phyloP scores from a whole-genome alignment of 2,797 vertebrate genomes.

The Spea hammondii region DNA sequence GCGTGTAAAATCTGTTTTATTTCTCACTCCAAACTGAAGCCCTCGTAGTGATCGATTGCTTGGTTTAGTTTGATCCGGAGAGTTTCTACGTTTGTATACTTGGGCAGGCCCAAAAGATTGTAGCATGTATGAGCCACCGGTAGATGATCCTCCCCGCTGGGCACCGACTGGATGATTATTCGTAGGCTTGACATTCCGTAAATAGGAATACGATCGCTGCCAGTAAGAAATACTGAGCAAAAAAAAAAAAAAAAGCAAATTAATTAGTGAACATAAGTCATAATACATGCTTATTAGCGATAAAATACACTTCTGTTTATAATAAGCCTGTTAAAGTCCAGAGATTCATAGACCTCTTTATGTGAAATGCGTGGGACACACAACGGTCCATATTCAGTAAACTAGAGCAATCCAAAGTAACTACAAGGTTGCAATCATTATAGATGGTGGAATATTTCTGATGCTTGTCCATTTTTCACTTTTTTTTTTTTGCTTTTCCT shows the following conservation, averaged over 20 bases:
- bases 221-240: slow-evolving; percentile 87
- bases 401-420: no score
- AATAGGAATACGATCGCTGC: slow-evolving; percentile 95
- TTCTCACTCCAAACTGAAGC: slow-evolving; percentile 88
- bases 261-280: not conserved
- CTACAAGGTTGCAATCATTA: no score
- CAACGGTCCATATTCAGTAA: no score
- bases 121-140: slow-evolving; percentile 97
- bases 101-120: slow-evolving; percentile 95
- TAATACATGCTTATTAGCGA: not conserved
- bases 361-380: no score
- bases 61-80: slow-evolving; percentile 81
- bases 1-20: not conserved
- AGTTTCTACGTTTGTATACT: slow-evolving; percentile 91
- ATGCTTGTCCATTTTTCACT: no score
- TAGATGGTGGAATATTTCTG: no score
- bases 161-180: slow-evolving; percentile 89
- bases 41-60: slow-evolving; percentile 94
- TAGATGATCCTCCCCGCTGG: slow-evolving; percentile 84
- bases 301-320: no score
- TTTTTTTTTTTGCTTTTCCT: no score
- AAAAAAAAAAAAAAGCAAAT: not conserved
- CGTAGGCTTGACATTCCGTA: slow-evolving; percentile 94
- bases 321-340: no score
- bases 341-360: no score